Conservation (phyloP, 2,797 vertebrate genomes). For the Tadarida brasiliensis region DNA sequence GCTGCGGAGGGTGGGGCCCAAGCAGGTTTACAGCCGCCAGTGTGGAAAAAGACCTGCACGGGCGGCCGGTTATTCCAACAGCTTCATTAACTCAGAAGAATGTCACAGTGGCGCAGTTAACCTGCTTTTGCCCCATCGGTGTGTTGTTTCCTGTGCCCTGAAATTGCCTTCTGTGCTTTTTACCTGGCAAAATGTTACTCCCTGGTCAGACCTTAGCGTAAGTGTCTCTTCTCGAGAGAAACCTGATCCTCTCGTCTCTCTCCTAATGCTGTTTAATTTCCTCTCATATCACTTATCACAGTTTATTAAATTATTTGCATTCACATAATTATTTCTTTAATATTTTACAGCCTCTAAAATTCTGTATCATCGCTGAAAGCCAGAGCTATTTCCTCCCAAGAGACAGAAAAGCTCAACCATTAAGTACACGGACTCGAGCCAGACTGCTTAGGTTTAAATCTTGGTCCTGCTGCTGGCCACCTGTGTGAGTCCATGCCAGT, state of each 20-base stretch:
- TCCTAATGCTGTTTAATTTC: constrained; percentile 61
- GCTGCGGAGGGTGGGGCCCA: neutral
- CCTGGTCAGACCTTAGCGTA: neutral
- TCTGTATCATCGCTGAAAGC: neutral
- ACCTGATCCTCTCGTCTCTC: neutral
- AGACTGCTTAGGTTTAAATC: neutral
- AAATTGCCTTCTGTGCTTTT: neutral
- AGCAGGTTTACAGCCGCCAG: neutral
- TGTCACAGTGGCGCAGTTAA: neutral
- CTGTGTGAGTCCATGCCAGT: neutral
- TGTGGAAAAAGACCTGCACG: neutral
- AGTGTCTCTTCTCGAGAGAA: constrained; percentile 7
- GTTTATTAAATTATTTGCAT: neutral
- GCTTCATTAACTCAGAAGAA: neutral
- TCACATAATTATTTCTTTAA: constrained; percentile 44
- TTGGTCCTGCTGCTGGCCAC: neutral
- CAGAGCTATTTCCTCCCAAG: neutral
- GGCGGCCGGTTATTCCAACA: neutral
- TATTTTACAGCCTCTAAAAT: constrained; percentile 27
- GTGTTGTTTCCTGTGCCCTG: neutral
- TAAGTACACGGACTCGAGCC: neutral
- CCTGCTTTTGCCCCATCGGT: neutral
- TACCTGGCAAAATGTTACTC: neutral
- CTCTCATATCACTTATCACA: neutral
- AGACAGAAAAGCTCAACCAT: neutral